Evolutionary conservation across 2,888 invertebrate species (phyloP), one percentile per base, ranked within the genome.

Genomic region (Stenchaetothrips biformis): DNA sequence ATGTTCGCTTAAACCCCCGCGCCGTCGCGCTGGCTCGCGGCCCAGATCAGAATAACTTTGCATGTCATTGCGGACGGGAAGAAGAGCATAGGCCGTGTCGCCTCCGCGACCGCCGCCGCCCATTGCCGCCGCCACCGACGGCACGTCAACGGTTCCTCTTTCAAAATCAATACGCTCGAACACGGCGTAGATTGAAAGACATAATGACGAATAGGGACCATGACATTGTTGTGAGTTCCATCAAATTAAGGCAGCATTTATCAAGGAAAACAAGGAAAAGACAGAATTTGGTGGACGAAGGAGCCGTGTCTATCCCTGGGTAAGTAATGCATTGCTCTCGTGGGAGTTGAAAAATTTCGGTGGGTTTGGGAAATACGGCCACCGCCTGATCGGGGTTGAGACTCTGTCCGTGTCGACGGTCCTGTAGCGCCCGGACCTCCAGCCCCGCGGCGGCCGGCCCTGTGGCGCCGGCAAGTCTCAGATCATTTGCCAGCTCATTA

Each of bases 401-500:
- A 6, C 18, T 59, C 59, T 59, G 59, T 9, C 9, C 53, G 53
- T 16, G 53, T 16, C 53, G 53, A 11, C 53, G 53, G 53, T 7
- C 53, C 59, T 53, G 53, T 53, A 53, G 53, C 13, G 53, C 53
- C 53, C 53, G 67, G 62, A 2, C 62, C 37, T 37, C 37, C 62
- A 21, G 13, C 16, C 53, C 13, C n/a, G n/a, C n/a, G n/a, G 67
- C 67, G 21, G 67, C n/a, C 3, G 21, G 67, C 37, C 37, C 37
- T 37, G 21, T 7, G 67, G 9, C n/a, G 67, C 67, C 67, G 67
- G 67, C 67, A 67, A 67, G n/a, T 25, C 67, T 74, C 67, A 74
- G 67, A 74, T 74, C 67, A 74, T 74, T 74, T 74, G 67, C 25
- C 67, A 74, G 67, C 67, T 74, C 67, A 74, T 74, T 74, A 74